phyloP scores from a whole-genome alignment of 2,888 invertebrate genomes.

The Nomada goodeniana region DNA sequence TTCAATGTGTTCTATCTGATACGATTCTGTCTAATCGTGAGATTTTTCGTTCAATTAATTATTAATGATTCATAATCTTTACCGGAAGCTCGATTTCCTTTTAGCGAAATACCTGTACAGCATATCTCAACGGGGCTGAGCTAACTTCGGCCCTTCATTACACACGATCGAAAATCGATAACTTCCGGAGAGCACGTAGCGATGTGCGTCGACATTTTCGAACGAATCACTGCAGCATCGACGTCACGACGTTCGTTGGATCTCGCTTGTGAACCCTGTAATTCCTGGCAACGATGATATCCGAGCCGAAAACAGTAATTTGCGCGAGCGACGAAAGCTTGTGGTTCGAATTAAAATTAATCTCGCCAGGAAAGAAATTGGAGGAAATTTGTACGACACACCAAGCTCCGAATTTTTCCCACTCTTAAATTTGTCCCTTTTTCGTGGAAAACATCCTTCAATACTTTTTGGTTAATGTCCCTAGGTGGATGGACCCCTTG shows the following conservation, averaged over 20 bases:
- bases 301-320: constrained; percentile 29
- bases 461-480: constrained; percentile 28
- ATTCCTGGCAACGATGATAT: constrained; percentile 28
- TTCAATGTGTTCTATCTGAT: not conserved
- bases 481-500: not conserved
- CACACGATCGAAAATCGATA: constrained; percentile 59
- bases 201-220: constrained; percentile 31
- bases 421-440: not conserved
- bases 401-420: not conserved
- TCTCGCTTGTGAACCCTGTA: constrained; percentile 30
- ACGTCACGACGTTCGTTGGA: constrained; percentile 7
- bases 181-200: constrained; percentile 56
- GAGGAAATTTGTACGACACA: constrained; percentile 26
- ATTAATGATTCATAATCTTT: constrained; percentile 25
- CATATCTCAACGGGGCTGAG: constrained; percentile 16
- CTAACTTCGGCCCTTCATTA: constrained; percentile 42
- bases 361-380: constrained; percentile 34
- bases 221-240: constrained; percentile 26
- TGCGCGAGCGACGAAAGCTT: constrained; percentile 3
- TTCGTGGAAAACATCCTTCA: constrained; percentile 5
- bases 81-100: constrained; percentile 11
- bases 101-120: constrained; percentile 17
- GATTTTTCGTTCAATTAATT: not conserved
- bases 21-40: not conserved
- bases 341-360: constrained; percentile 30